phyloP scores from a whole-genome alignment of 2,113 vertebrate species.

The Ahaetulla prasina region DNA sequence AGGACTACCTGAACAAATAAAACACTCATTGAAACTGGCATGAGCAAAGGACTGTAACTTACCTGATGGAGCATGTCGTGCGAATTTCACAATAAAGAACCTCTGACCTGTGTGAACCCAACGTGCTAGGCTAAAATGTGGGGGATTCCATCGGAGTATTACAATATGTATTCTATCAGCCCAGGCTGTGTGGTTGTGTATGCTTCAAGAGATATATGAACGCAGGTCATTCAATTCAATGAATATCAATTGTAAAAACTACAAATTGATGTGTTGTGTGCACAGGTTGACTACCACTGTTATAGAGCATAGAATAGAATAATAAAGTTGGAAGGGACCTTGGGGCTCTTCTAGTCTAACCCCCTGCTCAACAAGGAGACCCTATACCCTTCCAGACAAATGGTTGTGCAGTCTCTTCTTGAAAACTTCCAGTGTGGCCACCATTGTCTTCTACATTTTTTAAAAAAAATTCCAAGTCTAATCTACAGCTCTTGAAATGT shows the following conservation, averaged over 20 bases:
- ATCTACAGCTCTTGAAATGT: neutral
- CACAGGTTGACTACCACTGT: no score
- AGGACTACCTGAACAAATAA: neutral
- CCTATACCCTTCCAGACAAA: neutral
- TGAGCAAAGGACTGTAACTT: neutral
- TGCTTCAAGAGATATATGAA: neutral
- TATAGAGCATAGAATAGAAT: neutral
- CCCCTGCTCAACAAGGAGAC: neutral
- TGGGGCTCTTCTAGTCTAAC: neutral
- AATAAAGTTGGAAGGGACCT: neutral
- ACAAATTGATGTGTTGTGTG: neutral
- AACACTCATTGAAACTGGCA: neutral
- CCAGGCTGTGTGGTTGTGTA: neutral
- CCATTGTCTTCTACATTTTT: neutral
- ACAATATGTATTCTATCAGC: neutral
- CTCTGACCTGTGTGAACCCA: neutral
- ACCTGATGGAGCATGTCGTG: neutral
- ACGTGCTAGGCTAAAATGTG: neutral
- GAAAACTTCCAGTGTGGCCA: neutral
- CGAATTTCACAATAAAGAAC: neutral
- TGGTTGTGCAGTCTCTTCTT: neutral
- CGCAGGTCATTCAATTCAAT: neutral
- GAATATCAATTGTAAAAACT: neutral
- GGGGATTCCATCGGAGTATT: neutral
- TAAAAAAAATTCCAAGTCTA: neutral